phyloP scores from a whole-genome alignment of 2,888 invertebrate genomes.

The Hypselothyrea guttata region DNA sequence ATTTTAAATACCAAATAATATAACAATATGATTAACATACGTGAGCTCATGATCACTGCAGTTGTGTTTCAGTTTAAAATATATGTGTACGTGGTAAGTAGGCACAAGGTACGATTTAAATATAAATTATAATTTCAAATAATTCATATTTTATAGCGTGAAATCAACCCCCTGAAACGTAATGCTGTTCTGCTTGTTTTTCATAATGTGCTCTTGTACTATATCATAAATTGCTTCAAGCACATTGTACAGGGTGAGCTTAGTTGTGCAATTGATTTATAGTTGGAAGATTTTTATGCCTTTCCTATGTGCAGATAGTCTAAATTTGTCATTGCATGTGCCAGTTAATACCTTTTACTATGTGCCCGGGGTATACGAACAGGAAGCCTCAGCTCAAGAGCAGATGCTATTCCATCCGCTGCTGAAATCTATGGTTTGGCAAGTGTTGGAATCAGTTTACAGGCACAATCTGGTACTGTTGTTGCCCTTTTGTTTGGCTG shows the following conservation, averaged over 20 bases:
- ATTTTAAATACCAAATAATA: too few species aligned
- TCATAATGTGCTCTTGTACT: constrained; percentile 47
- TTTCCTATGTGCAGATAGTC: too few species aligned
- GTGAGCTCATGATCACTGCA: constrained; percentile 31
- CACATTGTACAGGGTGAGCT: constrained; percentile 49
- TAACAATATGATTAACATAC: constrained; percentile 33
- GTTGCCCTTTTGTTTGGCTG: constrained; percentile 44
- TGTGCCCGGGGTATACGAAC: constrained; percentile 47
- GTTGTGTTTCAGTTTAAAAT: constrained; percentile 28
- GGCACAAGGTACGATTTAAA: too few species aligned
- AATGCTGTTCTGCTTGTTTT: constrained; percentile 40
- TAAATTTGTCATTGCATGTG: too few species aligned
- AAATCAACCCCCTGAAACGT: constrained; percentile 35
- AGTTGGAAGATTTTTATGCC: too few species aligned
- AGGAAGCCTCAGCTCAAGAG: constrained; percentile 4
- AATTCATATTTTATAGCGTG: constrained; percentile 20
- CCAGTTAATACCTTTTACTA: constrained; percentile 55
- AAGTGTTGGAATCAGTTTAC: constrained; percentile 50
- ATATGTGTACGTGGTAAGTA: constrained; percentile 28
- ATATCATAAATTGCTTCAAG: constrained; percentile 55
- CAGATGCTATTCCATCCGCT: constrained; percentile 36
- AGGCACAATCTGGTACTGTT: constrained; percentile 50
- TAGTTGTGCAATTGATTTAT: too few species aligned
- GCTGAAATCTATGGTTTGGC: constrained; percentile 38
- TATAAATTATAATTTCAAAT: not conserved